Evolutionary conservation across 2,797 vertebrate genomes (phyloP).

Genomic region (Epinephelus malabaricus): DNA sequence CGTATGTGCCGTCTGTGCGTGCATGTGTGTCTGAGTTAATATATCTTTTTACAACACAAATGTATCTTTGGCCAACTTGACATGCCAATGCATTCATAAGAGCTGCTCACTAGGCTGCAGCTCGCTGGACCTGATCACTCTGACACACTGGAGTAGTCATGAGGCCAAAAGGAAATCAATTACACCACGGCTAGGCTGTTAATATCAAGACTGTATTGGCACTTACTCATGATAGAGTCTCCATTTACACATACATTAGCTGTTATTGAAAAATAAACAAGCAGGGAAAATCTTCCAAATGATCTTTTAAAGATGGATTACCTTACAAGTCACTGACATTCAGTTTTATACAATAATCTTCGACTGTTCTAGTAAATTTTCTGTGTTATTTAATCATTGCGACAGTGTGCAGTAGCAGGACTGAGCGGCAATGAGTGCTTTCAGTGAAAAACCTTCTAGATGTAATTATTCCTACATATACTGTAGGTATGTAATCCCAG

Average conservation of each 20-base stretch:
- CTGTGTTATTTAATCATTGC: conserved; percentile 6
- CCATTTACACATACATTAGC: conserved; percentile 41
- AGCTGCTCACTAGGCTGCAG: conserved; percentile 30
- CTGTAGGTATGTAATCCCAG: conserved; percentile 32
- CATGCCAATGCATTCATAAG: conserved; percentile 66
- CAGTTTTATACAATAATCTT: background rate
- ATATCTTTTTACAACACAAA: conserved; percentile 76
- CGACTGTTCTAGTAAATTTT: background rate
- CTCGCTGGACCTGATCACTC: conserved; percentile 42
- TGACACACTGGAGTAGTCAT: conserved; percentile 42
- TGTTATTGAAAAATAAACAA: conserved; percentile 55
- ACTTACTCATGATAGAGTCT: conserved; percentile 43
- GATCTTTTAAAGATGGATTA: conserved; percentile 19
- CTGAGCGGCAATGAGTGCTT: conserved; percentile 24
- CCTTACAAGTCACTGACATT: conserved; percentile 15
- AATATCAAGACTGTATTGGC: conserved; percentile 45
- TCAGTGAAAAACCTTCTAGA: conserved; percentile 37
- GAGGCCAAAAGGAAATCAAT: conserved; percentile 77
- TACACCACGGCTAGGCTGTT: conserved; percentile 48
- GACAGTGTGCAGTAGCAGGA: conserved; percentile 8
- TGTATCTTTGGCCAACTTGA: conserved; percentile 69
- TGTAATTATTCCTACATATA: conserved; percentile 55
- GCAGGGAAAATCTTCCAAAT: conserved; percentile 22
- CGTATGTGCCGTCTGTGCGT: conserved; percentile 28
- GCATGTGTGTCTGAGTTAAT: conserved; percentile 65